These are phyloP conservation scores for Zelleria hepariella DNA, from an alignment of 2,888 invertebrate genomes.

Conservation along the genomic window DNA sequence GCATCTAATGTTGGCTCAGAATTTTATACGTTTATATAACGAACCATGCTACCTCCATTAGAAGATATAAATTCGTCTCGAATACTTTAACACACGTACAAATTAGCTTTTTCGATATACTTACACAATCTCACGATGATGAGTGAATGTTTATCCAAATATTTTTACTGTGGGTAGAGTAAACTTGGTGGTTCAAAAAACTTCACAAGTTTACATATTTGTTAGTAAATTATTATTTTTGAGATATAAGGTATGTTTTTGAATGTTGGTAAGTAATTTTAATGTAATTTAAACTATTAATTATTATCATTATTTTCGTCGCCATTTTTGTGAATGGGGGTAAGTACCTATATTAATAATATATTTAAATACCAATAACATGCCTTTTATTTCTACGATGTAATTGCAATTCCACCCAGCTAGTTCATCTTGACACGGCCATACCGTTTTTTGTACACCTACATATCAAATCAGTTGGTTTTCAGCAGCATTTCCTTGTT, in stretches of 20 bases:
- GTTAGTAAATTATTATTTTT: constrained; percentile 72
- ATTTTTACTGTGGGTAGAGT: constrained; percentile 20
- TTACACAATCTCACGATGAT: neutral
- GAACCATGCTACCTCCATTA: constrained; percentile 4
- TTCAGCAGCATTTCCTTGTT: too few species aligned
- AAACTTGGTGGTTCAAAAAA: constrained; percentile 9
- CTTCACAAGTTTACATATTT: constrained; percentile 33
- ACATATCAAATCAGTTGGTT: too few species aligned
- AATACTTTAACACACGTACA: neutral
- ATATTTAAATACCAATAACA: constrained; percentile 34
- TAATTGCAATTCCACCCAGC: too few species aligned
- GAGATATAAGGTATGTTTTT: constrained; percentile 67
- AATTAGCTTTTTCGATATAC: neutral
- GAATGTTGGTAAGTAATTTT: constrained; percentile 64
- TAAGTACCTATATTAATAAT: constrained; percentile 58
- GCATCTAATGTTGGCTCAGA: neutral
- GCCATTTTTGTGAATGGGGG: constrained; percentile 42
- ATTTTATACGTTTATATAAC: neutral
- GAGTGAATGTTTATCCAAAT: constrained; percentile 16
- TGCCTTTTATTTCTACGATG: neutral
- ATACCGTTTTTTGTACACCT: too few species aligned
- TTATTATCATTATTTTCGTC: constrained; percentile 40
- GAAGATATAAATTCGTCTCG: neutral
- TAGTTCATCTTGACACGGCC: too few species aligned
- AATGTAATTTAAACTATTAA: constrained; percentile 65